These are phyloP conservation scores for Eristalis pertinax DNA, from an alignment of 2,888 invertebrate genomes.

Conservation along the genomic window DNA sequence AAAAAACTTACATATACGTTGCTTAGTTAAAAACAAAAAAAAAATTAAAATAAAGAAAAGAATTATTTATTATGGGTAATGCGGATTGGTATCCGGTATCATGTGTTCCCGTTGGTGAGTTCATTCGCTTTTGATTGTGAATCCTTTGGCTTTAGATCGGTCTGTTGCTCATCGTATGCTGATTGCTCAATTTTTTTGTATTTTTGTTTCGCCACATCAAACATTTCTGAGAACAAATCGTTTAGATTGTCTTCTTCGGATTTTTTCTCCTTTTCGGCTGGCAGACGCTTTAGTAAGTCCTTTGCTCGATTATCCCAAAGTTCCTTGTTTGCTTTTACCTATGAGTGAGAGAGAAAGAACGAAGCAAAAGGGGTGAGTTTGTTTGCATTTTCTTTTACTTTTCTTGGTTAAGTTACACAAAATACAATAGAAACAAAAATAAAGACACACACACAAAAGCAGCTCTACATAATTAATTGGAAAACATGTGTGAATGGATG, in stretches of 20 bases:
- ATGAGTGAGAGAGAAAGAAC: conserved; percentile 24
- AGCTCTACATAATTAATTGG: neutral
- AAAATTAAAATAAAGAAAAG: conserved; percentile 5
- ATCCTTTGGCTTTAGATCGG: conserved; percentile 64
- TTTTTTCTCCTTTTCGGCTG: conserved; percentile 75
- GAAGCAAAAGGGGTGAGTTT: neutral
- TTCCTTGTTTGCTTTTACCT: conserved; percentile 81
- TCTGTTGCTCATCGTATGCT: conserved; percentile 52
- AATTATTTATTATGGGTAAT: conserved; percentile 72
- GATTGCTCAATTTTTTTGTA: conserved; percentile 46
- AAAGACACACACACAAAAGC: neutral
- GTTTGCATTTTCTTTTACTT: neutral
- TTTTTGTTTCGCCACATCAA: neutral
- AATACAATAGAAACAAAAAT: neutral
- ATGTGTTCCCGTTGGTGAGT: conserved; percentile 73
- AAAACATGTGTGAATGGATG: neutral
- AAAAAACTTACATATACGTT: neutral
- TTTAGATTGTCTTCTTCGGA: conserved; percentile 76
- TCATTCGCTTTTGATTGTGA: conserved; percentile 72
- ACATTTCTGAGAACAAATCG: conserved; percentile 68
- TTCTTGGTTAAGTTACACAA: neutral
- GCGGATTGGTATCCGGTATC: conserved; percentile 74
- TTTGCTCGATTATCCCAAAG: conserved; percentile 81
- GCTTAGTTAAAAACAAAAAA: conserved; percentile 2
- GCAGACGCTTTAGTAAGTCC: conserved; percentile 78